These are phyloP conservation scores for Fragum whitleyi DNA, from an alignment of 2,888 invertebrate genomes.

Conservation along the genomic window DNA sequence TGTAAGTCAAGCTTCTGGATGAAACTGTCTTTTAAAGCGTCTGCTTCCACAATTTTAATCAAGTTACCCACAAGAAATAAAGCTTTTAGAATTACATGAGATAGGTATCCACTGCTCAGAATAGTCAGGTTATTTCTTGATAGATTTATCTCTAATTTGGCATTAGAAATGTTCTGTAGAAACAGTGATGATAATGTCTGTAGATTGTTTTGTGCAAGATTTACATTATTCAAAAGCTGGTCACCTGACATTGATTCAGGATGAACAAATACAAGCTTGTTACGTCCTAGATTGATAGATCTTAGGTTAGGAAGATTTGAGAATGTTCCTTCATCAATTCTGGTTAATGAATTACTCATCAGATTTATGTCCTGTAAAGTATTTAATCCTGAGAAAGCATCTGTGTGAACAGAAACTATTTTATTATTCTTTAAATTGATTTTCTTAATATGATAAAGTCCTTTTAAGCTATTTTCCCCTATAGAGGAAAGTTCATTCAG, in stretches of 20 bases:
- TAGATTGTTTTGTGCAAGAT: constrained; percentile 67
- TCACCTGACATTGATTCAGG: constrained; percentile 60
- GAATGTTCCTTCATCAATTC: constrained; percentile 61
- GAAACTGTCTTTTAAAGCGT: constrained; percentile 65
- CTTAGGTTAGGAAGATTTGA: constrained; percentile 58
- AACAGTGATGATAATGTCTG: constrained; percentile 60
- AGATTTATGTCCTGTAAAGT: constrained; percentile 53
- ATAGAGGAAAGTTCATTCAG: constrained; percentile 49
- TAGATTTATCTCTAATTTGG: constrained; percentile 45
- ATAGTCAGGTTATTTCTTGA: constrained; percentile 62
- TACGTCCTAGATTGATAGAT: constrained; percentile 59
- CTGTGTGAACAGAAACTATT: constrained; percentile 50
- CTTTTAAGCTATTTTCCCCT: constrained; percentile 51
- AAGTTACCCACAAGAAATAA: constrained; percentile 66
- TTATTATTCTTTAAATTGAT: constrained; percentile 53
- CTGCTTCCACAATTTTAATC: constrained; percentile 53
- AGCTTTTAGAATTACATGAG: constrained; percentile 51
- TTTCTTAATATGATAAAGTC: constrained; percentile 50
- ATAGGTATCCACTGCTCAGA: constrained; percentile 45
- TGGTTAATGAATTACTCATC: constrained; percentile 51
- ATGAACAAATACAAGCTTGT: constrained; percentile 58
- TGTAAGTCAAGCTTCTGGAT: constrained; percentile 64
- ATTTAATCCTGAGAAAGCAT: constrained; percentile 46
- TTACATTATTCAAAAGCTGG: constrained; percentile 49
- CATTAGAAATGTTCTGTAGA: constrained; percentile 55